Conservation (phyloP, 2,797 vertebrate genomes). For the Naso thynnoides region DNA sequence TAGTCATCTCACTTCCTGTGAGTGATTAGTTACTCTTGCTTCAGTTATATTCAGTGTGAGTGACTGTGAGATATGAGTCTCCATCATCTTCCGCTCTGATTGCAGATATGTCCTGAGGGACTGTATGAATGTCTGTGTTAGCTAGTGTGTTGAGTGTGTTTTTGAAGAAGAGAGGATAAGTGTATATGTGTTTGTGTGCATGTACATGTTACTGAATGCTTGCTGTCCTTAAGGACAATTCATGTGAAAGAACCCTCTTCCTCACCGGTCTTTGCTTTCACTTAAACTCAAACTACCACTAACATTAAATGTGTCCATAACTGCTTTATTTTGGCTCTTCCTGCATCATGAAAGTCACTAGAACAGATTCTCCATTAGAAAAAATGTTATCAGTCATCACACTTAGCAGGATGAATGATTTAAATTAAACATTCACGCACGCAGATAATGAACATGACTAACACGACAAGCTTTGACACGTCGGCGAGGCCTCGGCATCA, state of each 20-base stretch:
- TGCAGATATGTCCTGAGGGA: slow-evolving; percentile 62
- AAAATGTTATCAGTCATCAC: not conserved
- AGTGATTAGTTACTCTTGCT: slow-evolving; percentile 59
- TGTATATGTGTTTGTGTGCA: slow-evolving; percentile 16
- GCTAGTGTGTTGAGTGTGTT: slow-evolving; percentile 16
- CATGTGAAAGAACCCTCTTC: slow-evolving; percentile 34
- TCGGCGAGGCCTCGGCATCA: slow-evolving; percentile 30
- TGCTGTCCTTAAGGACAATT: slow-evolving; percentile 14
- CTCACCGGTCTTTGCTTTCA: not conserved
- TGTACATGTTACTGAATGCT: slow-evolving; percentile 16
- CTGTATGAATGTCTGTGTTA: slow-evolving; percentile 36
- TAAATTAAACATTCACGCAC: slow-evolving; percentile 35
- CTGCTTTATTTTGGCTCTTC: not conserved
- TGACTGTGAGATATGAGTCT: slow-evolving; percentile 56
- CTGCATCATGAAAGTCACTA: not conserved
- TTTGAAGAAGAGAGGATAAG: slow-evolving; percentile 8
- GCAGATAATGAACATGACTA: slow-evolving; percentile 50
- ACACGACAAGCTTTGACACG: slow-evolving; percentile 42
- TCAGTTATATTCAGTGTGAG: slow-evolving; percentile 54
- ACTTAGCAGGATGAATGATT: slow-evolving; percentile 1
- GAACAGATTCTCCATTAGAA: slow-evolving; percentile 1
- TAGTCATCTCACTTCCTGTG: slow-evolving; percentile 53
- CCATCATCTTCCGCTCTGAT: slow-evolving; percentile 74
- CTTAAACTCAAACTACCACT: slow-evolving; percentile 1
- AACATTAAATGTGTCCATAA: not conserved